A percentile compares a stretch with the other conserved stretches of the same genome.
phyloP scores from a whole-genome alignment of 2,797 vertebrate species.

The Amblyopsis hoosieri region DNA sequence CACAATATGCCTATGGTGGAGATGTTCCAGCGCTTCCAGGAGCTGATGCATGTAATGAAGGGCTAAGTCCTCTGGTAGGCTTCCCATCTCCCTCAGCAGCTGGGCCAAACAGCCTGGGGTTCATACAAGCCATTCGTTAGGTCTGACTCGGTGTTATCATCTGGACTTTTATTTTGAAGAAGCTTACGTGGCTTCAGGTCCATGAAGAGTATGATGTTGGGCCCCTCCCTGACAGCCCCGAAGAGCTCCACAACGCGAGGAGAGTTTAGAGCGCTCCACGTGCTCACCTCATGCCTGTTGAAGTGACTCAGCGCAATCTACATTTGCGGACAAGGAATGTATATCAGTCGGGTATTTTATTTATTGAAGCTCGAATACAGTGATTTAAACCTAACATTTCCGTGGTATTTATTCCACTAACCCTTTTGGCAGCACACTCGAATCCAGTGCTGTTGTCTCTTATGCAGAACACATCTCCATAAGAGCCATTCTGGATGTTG shows the following conservation, averaged over 20 bases:
- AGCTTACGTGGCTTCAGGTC: constrained; percentile 89
- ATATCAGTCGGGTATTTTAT: too few relatives aligned
- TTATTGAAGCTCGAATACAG: neutral
- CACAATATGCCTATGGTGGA: constrained; percentile 85
- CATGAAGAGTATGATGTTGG: constrained; percentile 91
- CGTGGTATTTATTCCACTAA: constrained; percentile 52
- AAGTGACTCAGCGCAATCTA: constrained; percentile 88
- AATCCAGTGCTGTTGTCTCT: constrained; percentile 88
- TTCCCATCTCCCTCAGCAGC: constrained; percentile 83
- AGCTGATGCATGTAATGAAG: constrained; percentile 89
- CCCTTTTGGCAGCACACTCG: constrained; percentile 92
- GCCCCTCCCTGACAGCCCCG: constrained; percentile 88
- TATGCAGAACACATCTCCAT: constrained; percentile 90
- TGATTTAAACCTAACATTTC: neutral
- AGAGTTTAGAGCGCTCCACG: constrained; percentile 83
- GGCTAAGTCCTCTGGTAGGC: constrained; percentile 86
- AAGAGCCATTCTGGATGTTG: constrained; percentile 89
- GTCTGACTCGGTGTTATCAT: neutral
- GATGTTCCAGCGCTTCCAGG: constrained; percentile 88
- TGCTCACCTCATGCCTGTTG: constrained; percentile 86
- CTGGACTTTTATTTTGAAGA: neutral
- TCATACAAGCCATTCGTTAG: neutral
- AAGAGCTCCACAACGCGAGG: constrained; percentile 88
- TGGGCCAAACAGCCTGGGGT: constrained; percentile 85
- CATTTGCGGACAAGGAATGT: neutral